phyloP scores from a whole-genome alignment of 2,113 vertebrate genomes.

The Atrichornis clamosus region DNA sequence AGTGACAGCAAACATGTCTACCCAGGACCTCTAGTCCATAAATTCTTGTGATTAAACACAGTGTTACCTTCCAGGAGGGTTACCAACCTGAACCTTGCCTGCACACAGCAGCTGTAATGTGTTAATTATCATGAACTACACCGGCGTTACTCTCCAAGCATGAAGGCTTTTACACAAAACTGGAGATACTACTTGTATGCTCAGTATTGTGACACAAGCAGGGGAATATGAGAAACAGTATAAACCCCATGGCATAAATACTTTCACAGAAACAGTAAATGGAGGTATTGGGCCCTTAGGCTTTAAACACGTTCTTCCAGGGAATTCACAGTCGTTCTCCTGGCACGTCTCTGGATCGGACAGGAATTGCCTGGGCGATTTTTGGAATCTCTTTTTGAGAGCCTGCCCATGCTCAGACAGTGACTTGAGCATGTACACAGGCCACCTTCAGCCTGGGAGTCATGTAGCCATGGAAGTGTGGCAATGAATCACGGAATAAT shows the following conservation, averaged over 20 bases:
- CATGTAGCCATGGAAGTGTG: neutral
- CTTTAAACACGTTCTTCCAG: neutral
- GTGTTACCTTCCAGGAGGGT: neutral
- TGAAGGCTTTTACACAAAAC: neutral
- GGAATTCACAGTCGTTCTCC: neutral
- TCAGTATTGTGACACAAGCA: neutral
- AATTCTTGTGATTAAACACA: neutral
- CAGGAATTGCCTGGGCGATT: neutral
- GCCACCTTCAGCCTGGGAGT: neutral
- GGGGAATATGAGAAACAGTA: neutral
- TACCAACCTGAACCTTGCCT: neutral
- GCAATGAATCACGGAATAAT: neutral
- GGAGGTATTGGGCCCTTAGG: neutral
- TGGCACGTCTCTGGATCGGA: neutral
- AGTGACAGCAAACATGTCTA: neutral
- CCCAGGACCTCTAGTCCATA: neutral
- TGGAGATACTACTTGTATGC: neutral
- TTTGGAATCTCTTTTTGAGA: neutral
- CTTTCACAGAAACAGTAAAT: neutral
- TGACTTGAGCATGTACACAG: neutral
- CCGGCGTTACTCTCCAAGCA: neutral
- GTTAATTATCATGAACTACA: neutral
- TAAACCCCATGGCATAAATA: neutral
- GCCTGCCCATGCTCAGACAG: neutral
- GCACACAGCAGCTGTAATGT: neutral